These are phyloP conservation scores for Cryptoblepharus egeriae DNA, from an alignment of 2,797 vertebrate genomes.

Conservation along the genomic window DNA sequence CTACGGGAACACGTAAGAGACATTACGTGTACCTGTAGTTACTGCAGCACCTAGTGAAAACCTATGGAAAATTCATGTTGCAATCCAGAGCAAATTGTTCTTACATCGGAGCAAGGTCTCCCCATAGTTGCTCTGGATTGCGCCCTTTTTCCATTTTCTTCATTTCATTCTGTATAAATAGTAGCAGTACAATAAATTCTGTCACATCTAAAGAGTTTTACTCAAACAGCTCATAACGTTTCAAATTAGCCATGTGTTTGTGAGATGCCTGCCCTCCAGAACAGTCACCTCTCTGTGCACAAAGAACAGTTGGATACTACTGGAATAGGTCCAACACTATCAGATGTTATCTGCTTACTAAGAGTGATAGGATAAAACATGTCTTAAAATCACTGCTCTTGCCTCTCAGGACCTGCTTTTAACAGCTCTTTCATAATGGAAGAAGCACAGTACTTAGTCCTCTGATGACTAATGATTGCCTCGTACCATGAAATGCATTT, in stretches of 20 bases:
- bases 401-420: neutral
- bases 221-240: neutral
- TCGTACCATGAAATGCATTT: neutral
- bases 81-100: no score
- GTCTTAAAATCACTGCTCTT: neutral
- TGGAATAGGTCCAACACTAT: neutral
- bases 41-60: no score
- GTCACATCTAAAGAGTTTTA: conserved; percentile 11
- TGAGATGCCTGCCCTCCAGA: neutral
- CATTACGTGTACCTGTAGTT: no score
- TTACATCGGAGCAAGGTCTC: no score
- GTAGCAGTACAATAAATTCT: neutral
- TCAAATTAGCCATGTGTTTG: neutral
- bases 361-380: conserved; percentile 29
- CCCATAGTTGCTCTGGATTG: no score
- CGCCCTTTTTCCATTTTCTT: no score
- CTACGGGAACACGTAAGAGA: no score
- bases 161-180: neutral
- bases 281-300: conserved; percentile 9
- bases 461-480: conserved; percentile 12
- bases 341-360: conserved; percentile 2
- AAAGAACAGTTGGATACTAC: neutral
- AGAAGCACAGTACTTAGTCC: neutral
- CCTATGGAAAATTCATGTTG: no score
- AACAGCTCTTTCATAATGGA: conserved; percentile 31